These are phyloP conservation scores for Drymodes brunneopygia DNA, from an alignment of 2,113 vertebrate genomes.

Conservation along the genomic window DNA sequence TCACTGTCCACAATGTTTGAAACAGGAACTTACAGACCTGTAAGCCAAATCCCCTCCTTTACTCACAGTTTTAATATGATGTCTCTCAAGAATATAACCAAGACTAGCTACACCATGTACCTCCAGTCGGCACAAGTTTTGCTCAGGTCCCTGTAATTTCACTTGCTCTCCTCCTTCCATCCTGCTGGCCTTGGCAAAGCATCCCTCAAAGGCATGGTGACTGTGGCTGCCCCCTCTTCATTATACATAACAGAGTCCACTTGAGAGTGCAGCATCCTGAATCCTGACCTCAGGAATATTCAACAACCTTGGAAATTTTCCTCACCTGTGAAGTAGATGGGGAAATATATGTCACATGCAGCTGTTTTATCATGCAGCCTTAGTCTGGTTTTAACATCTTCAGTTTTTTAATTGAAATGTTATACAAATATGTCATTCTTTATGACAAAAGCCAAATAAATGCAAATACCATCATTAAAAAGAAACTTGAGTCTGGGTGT, in stretches of 20 bases:
- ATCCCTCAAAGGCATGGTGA: fast-evolving
- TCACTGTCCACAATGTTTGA: not conserved
- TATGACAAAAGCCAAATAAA: conserved; percentile 42
- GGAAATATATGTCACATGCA: not conserved
- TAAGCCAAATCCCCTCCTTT: not conserved
- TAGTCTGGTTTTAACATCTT: not conserved
- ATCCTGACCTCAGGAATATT: not conserved
- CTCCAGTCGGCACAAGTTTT: not conserved
- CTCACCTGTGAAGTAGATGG: not conserved
- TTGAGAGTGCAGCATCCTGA: not conserved
- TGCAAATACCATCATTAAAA: conserved; percentile 32
- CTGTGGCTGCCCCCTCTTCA: fast-evolving
- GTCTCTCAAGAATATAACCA: not conserved
- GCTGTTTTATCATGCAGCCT: not conserved
- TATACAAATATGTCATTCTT: conserved; percentile 39
- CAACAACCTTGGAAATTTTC: not conserved
- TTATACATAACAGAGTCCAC: fast-evolving
- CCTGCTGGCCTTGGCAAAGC: too few relatives aligned
- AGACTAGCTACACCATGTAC: not conserved
- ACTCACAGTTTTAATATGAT: not conserved
- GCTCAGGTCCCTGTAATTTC: not conserved
- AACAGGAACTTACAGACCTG: not conserved
- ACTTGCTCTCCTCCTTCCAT: not conserved
- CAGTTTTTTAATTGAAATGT: conserved; percentile 1
- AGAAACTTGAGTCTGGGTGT: not conserved